Evolutionary conservation across 2,888 invertebrate genomes (phyloP), one percentile per base, ranked within the genome.

Genomic region (Periphyllus acericola): DNA sequence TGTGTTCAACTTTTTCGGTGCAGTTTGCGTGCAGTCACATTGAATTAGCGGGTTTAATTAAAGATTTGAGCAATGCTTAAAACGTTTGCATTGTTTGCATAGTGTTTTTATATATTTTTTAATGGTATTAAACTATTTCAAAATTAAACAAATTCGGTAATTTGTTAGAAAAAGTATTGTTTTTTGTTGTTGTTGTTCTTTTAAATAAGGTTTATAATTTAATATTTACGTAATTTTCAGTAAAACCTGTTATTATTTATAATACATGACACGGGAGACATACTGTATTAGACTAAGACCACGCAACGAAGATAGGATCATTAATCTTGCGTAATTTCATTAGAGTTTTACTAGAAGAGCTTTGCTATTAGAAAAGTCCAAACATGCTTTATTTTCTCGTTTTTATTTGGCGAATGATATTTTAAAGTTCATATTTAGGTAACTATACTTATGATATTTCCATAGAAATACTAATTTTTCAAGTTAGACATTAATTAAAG

Each of bases 311-410:
- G n/a, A 60, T 25, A 79, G 6, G 25, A 60, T 79, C 40, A 81
- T 66, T 81, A 81, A 81, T 81, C 40, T 40, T 68, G 21, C 4
- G 29, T 66, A 68, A 40, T 81, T 81, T 40, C 40, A 81, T 81
- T 81, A 29, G 0, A 46, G 66, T 29, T 40, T 68, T 68, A 40
- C 68, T 11, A 36, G 40, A 60, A 29, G 25, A 79, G 21, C 29
- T 81, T 66, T 32, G 8, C 19, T 4, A 19, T 66, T n/a, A n/a
- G n/a, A n/a, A n/a, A n/a, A n/a, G 66, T 80, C 29, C 40, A 40
- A 81, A 68, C 21, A 80, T 66, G 19, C 19, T 80, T 60, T 60
- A 79, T 79, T 79, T 71, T 71, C 9, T 71, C 4, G 17, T 29
- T 71, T 71, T 34, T 79, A 55, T 25, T 79, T 8, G 21, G 34